These are phyloP conservation scores for Drosophila paramelanica DNA, from an alignment of 2,888 invertebrate genomes.

Conservation along the genomic window DNA sequence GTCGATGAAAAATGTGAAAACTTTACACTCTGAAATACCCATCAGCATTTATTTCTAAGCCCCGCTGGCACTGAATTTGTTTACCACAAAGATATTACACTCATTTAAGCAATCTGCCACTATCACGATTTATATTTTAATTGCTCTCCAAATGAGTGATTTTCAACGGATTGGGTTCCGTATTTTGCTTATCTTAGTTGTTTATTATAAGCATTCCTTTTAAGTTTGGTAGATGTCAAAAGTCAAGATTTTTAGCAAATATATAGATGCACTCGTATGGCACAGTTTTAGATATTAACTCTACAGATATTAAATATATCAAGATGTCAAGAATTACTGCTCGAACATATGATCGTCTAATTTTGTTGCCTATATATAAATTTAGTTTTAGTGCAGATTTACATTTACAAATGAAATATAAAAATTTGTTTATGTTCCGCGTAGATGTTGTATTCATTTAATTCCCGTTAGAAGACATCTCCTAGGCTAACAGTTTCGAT, in stretches of 20 bases:
- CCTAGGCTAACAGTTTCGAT: constrained; percentile 7
- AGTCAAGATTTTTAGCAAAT: too few species aligned
- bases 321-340: too few species aligned
- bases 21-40: constrained; percentile 59
- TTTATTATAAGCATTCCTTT: too few species aligned
- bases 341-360: too few species aligned
- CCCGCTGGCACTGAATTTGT: background rate
- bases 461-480: background rate
- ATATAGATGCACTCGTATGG: too few species aligned
- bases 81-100: constrained; percentile 43
- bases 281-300: too few species aligned
- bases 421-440: background rate
- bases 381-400: constrained; percentile 10
- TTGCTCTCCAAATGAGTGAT: constrained; percentile 61
- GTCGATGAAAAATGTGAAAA: constrained; percentile 72
- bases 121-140: constrained; percentile 49
- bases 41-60: constrained; percentile 21
- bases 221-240: too few species aligned
- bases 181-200: constrained; percentile 7
- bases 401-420: constrained; percentile 6
- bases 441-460: background rate
- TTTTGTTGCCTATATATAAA: background rate
- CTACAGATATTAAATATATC: too few species aligned
- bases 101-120: constrained; percentile 44
- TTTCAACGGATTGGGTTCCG: constrained; percentile 34